Evolutionary conservation across 2,797 vertebrate genomes (phyloP).

Genomic region (Hylomyscus alleni): DNA sequence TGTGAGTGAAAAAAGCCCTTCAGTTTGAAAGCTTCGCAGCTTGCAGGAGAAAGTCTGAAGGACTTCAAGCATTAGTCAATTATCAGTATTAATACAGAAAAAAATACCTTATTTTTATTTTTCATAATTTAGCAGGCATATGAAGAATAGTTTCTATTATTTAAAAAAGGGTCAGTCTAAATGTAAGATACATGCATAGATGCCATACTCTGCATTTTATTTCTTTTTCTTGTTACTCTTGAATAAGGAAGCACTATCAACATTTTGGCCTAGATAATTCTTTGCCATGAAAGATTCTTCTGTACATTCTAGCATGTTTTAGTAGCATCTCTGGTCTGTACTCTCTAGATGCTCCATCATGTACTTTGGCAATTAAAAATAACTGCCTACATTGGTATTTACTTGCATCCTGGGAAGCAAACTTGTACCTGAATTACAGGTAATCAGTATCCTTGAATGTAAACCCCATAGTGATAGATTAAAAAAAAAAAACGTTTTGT

Average conservation of each 20-base stretch:
- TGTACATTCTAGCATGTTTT: background rate
- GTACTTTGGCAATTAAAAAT: background rate
- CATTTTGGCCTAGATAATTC: background rate
- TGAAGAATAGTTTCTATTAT: background rate
- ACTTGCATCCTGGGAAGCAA: background rate
- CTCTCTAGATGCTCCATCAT: background rate
- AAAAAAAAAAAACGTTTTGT: background rate
- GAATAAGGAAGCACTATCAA: background rate
- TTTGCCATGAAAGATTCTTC: background rate
- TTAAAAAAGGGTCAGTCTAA: background rate
- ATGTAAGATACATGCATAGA: background rate
- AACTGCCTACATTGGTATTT: background rate
- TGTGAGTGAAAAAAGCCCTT: no score
- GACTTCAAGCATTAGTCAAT: background rate
- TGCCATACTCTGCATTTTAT: background rate
- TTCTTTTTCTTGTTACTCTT: background rate
- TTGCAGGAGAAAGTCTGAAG: background rate
- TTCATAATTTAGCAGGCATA: background rate
- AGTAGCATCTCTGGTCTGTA: background rate
- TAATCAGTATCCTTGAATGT: background rate
- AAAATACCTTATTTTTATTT: background rate
- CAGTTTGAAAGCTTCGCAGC: background rate
- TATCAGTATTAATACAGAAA: background rate
- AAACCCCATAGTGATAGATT: background rate
- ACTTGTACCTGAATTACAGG: background rate